Base-by-base conservation (phyloP, 2,113 vertebrate genomes). In the Melanerpes formicivorus region DNA sequence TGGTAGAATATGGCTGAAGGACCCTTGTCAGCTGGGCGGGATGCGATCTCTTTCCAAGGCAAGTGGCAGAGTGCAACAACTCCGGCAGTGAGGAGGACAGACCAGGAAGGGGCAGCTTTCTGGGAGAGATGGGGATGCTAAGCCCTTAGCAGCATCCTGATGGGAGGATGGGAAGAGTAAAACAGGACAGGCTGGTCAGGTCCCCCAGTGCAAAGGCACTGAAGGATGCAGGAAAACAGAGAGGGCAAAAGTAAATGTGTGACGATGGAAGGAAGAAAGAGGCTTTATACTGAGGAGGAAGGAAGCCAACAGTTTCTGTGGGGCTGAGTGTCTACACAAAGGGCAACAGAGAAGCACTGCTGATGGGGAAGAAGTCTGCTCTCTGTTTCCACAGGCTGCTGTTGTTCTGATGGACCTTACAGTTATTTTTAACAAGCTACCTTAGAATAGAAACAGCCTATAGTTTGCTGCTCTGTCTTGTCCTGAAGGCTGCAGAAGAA, bases 1-100 rank as follows among this genome's bases (percentile, higher is more conserved):
- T 91, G 93, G 85, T 84, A 58, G 90, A 92, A 93, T 55, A 93
- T 21, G 55, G 91, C 52, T 88, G 70, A 88, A 81, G 72, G 54
- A 92, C 87, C 64, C 79, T 95, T 14, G 8, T 80, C 89, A 94
- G 79, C 94, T 94, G 91, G 70, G 60, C 1, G 11, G 87, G 70
- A 94, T 86, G 70, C 0, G 1, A 93, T 29, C 9, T 3, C 73
- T 92, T 81, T 87, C 84, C 78, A 78, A 87, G 40, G 70, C 81
- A 93, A 78, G 58, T 13, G 16, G 66, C 66, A 80, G 37, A 85
- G 54, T 37, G 14, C 32, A 65, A n/a, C 22, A 42, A 55, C 42
- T 60, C 29, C 1, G 2, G 52, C 0, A 3, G 70, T 50, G 62
- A 90, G 27, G 25, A 32, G 54, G 58, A 83, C 0, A 0, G 73